Percentiles rank a stretch among this genome's conserved stretches.
Conservation (phyloP, 37 sponge, comb jelly and placozoan species). For the Cliona cf. orientalis region DNA sequence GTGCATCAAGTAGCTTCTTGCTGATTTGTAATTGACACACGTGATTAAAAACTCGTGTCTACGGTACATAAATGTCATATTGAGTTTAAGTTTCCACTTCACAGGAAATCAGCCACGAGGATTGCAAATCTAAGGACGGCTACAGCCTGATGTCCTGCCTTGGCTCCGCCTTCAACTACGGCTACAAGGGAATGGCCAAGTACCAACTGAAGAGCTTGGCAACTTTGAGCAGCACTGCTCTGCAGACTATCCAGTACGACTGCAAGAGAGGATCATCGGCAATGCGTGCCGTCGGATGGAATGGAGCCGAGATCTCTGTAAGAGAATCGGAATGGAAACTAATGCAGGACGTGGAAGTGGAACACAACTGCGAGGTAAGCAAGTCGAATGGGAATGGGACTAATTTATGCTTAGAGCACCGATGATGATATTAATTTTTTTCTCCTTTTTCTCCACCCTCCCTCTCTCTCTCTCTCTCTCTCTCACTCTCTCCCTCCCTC, state of each 20-base stretch:
- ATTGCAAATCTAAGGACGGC: background rate
- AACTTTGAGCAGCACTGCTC: slow-evolving; percentile 6
- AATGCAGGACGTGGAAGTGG: slow-evolving; percentile 4
- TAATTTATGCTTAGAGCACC: background rate
- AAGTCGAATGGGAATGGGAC: background rate
- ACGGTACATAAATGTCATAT: no score
- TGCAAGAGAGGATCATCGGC: slow-evolving; percentile 21
- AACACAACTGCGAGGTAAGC: slow-evolving; percentile 16
- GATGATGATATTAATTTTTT: background rate
- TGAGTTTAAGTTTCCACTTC: no score
- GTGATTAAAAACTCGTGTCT: no score
- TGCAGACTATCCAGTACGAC: slow-evolving; percentile 19
- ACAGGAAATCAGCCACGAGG: background rate
- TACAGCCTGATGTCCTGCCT: no score
- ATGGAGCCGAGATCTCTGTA: slow-evolving; percentile 32
- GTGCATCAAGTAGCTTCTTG: no score
- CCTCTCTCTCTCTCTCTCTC: background rate
- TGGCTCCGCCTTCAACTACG: slow-evolving; percentile 50
- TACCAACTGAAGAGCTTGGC: slow-evolving; percentile 34
- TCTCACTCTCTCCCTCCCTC: no score
- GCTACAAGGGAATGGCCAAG: slow-evolving; percentile 3
- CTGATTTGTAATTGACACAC: no score
- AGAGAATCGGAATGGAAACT: background rate
- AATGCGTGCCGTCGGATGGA: slow-evolving; percentile 31
- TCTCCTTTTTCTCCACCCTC: background rate